Conservation (phyloP, 1,140 invertebrate genomes). For the Brachionus koreanus region DNA sequence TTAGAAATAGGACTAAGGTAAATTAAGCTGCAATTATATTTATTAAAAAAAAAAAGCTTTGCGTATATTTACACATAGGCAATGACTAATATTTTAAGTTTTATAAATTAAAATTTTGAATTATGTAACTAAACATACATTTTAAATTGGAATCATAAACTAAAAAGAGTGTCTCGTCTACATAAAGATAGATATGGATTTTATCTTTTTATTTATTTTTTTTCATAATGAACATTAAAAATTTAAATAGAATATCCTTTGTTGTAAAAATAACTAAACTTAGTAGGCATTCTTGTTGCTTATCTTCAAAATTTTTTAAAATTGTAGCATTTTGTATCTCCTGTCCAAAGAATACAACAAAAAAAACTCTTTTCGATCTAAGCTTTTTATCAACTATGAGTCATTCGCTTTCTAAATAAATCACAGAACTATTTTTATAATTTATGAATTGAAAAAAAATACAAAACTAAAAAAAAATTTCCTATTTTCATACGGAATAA, state of each 20-base stretch:
- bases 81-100: neutral
- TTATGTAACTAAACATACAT: neutral
- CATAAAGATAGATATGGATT: neutral
- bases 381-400: neutral
- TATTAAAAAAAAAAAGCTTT: neutral
- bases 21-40: neutral
- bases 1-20: neutral
- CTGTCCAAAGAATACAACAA: neutral
- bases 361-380: neutral
- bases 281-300: neutral
- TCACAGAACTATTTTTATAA: neutral
- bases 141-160: neutral
- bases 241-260: neutral
- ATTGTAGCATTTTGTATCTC: neutral
- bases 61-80: neutral
- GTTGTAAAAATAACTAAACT: neutral
- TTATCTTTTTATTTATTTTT: neutral
- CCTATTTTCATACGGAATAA: neutral
- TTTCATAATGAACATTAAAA: neutral
- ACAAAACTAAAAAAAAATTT: neutral
- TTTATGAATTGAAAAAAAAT: neutral
- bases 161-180: neutral
- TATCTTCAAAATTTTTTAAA: neutral
- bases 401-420: neutral
- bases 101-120: neutral